Evolutionary conservation across 2,113 vertebrate genomes (phyloP).

Genomic region (Lophotis ruficrista): DNA sequence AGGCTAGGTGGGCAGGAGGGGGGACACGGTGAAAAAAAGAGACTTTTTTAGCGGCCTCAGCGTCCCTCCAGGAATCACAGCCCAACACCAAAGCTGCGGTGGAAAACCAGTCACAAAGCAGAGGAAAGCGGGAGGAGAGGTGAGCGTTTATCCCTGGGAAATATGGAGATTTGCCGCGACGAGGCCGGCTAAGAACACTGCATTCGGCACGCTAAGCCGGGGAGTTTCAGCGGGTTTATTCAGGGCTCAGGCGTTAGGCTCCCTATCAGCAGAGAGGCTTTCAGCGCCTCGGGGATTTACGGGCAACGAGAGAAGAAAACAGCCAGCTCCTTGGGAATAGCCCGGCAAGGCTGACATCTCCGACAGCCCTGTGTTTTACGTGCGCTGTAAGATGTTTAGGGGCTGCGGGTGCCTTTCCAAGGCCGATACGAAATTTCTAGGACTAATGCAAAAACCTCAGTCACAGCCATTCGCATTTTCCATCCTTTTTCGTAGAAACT

Average conservation of each 20-base stretch:
- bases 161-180: conserved; percentile 26
- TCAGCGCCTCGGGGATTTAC: neutral
- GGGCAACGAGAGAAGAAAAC: conserved; percentile 1
- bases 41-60: neutral
- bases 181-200: conserved; percentile 44
- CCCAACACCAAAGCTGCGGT: too few relatives aligned
- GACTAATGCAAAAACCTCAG: neutral
- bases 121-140: conserved; percentile 10
- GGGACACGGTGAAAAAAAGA: rapidly evolving
- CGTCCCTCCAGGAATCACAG: neutral
- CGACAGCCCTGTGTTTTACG: neutral
- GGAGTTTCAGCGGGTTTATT: conserved; percentile 9
- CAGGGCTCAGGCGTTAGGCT: conserved; percentile 24
- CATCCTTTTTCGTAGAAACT: neutral
- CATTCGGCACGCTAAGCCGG: neutral
- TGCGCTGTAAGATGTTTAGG: neutral
- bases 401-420: neutral
- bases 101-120: neutral
- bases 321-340: neutral
- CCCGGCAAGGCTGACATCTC: neutral
- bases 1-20: rapidly evolving
- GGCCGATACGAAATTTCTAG: neutral
- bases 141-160: conserved; percentile 35
- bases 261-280: conserved; percentile 17
- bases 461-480: neutral